Percentiles rank a stretch among this genome's conserved stretches.
Evolutionary conservation across 2,797 vertebrate genomes (phyloP).

Genomic region (Anableps anableps): DNA sequence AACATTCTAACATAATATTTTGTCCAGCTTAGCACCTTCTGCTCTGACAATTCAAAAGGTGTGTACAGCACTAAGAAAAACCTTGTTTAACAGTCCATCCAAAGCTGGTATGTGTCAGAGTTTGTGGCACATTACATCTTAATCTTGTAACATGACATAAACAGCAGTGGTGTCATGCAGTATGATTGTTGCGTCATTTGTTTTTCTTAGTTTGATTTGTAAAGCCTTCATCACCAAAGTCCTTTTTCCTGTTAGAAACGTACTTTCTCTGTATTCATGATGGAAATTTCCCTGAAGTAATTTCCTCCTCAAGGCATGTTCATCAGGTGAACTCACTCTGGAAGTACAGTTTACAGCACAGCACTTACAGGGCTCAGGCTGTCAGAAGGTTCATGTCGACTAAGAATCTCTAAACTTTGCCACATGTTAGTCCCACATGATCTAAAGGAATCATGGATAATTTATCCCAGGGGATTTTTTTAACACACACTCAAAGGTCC

Average conservation of each 20-base stretch:
- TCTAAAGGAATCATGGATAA: constrained; percentile 17
- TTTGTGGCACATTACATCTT: too few species aligned
- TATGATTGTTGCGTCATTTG: constrained; percentile 1
- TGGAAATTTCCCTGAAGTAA: constrained; percentile 36
- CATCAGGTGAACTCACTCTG: constrained; percentile 7
- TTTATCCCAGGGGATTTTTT: constrained; percentile 19
- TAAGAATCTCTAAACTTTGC: constrained; percentile 61
- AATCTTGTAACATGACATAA: too few species aligned
- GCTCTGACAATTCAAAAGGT: background rate
- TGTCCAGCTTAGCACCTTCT: background rate
- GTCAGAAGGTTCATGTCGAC: constrained; percentile 44
- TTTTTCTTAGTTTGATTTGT: constrained; percentile 28
- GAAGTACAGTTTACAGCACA: constrained; percentile 35
- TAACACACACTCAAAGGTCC: constrained; percentile 3
- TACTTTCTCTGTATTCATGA: background rate
- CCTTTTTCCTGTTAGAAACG: constrained; percentile 22
- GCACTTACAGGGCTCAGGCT: constrained; percentile 30
- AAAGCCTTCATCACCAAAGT: constrained; percentile 18
- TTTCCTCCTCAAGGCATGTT: constrained; percentile 4
- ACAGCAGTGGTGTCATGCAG: too few species aligned
- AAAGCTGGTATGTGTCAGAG: too few species aligned
- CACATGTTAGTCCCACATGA: constrained; percentile 62
- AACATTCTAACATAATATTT: too few species aligned
- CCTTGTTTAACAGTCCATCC: background rate
- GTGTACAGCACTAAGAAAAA: background rate